A percentile compares a stretch with the other conserved stretches of the same genome.
Conservation (phyloP, 2,797 vertebrate species). For the Lepus townsendii region DNA sequence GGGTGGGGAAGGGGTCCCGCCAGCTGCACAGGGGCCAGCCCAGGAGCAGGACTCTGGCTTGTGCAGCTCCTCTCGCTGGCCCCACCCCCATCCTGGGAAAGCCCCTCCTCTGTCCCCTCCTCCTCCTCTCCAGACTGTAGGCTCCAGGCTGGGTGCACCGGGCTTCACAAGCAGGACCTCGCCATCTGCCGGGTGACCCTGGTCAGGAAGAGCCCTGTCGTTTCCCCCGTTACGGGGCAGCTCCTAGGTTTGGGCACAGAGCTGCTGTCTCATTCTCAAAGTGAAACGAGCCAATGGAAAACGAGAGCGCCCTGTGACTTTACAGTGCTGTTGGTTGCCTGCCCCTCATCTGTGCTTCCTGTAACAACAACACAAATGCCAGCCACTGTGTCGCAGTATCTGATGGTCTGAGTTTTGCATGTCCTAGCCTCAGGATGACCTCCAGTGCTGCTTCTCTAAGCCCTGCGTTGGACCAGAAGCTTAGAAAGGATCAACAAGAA, state of each 20-base stretch:
- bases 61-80: background rate
- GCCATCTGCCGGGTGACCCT: background rate
- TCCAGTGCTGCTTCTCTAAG: conserved; percentile 54
- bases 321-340: background rate
- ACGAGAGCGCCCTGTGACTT: background rate
- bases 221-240: background rate
- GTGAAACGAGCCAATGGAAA: background rate
- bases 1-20: background rate
- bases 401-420: background rate
- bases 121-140: background rate
- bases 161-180: background rate
- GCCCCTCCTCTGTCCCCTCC: background rate
- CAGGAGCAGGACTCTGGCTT: background rate
- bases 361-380: background rate
- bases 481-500: conserved; percentile 67
- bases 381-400: background rate
- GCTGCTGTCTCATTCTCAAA: background rate
- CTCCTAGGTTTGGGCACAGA: background rate
- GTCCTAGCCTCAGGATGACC: conserved; percentile 14
- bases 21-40: background rate
- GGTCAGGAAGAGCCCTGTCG: background rate
- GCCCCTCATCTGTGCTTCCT: background rate
- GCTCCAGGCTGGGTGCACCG: background rate
- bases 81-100: background rate
- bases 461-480: conserved; percentile 23